Percentiles rank a stretch among this genome's conserved stretches.
These are phyloP conservation scores for Hyles euphorbiae DNA, from an alignment of 1,140 invertebrate genomes.

Conservation along the genomic window DNA sequence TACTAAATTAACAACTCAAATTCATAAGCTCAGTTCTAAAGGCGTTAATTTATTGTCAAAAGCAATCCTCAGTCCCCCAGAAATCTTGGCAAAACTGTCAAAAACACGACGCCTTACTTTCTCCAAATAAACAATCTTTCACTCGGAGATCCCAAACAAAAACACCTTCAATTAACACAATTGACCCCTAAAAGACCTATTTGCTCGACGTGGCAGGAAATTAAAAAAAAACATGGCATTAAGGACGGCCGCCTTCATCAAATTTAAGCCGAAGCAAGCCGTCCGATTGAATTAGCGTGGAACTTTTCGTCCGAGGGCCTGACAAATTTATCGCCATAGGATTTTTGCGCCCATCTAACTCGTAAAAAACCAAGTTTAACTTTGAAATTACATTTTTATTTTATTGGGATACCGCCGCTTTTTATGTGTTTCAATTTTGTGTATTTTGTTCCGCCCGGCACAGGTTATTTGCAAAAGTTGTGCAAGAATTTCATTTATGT, in stretches of 20 bases:
- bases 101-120: too few relatives aligned
- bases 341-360: conserved; percentile 39
- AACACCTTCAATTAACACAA: conserved; percentile 5
- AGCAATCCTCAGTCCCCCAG: too few relatives aligned
- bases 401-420: conserved; percentile 36
- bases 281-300: conserved; percentile 65
- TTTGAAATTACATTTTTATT: conserved; percentile 40
- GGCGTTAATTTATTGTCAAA: too few relatives aligned
- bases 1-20: too few relatives aligned
- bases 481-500: too few relatives aligned
- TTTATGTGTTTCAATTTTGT: conserved; percentile 28
- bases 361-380: conserved; percentile 53
- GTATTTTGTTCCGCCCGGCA: conserved; percentile 10
- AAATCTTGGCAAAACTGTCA: too few relatives aligned
- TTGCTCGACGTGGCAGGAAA: conserved; percentile 10
- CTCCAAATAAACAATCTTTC: background rate
- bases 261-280: conserved; percentile 49
- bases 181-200: conserved; percentile 10
- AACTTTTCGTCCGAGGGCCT: conserved; percentile 41
- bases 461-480: background rate
- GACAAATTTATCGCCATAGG: conserved; percentile 59
- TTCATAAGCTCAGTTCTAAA: too few relatives aligned
- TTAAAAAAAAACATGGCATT: conserved; percentile 23
- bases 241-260: conserved; percentile 40
- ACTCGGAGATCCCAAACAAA: background rate